Conservation (phyloP, 1,140 invertebrate genomes). For the Drosophila lowei region DNA sequence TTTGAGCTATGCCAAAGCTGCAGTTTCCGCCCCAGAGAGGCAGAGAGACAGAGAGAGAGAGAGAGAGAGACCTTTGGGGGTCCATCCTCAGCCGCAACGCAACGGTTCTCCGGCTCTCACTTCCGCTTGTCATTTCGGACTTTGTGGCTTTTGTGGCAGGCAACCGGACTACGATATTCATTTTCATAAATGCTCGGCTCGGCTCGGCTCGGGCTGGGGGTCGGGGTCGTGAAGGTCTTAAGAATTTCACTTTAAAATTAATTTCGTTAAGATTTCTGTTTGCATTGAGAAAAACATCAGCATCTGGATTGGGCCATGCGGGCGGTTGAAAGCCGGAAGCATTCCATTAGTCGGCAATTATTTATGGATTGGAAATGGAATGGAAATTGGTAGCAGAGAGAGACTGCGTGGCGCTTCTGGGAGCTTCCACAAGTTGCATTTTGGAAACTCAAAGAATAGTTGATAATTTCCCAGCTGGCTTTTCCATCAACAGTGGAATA, state of each 20-base stretch:
- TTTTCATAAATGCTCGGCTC: slow-evolving; percentile 55
- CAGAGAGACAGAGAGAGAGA: too few relatives aligned
- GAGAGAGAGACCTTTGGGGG: slow-evolving; percentile 18
- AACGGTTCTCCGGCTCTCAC: slow-evolving; percentile 38
- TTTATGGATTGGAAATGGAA: slow-evolving; percentile 39
- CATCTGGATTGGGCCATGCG: slow-evolving; percentile 35
- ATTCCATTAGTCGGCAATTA: slow-evolving; percentile 57
- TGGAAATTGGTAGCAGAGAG: background rate
- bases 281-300: slow-evolving; percentile 47
- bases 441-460: too few relatives aligned
- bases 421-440: too few relatives aligned
- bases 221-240: slow-evolving; percentile 28
- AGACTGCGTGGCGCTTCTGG: too few relatives aligned
- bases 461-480: background rate
- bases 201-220: too few relatives aligned
- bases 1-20: slow-evolving; percentile 61
- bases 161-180: slow-evolving; percentile 55
- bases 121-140: slow-evolving; percentile 70
- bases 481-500: too few relatives aligned
- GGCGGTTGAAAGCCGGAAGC: slow-evolving; percentile 61
- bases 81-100: slow-evolving; percentile 1
- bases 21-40: slow-evolving; percentile 59
- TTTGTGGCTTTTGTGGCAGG: slow-evolving; percentile 61
- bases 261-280: slow-evolving; percentile 70
- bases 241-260: slow-evolving; percentile 76